phyloP scores from a whole-genome alignment of 2,888 invertebrate genomes.

The Pollenia labialis region DNA sequence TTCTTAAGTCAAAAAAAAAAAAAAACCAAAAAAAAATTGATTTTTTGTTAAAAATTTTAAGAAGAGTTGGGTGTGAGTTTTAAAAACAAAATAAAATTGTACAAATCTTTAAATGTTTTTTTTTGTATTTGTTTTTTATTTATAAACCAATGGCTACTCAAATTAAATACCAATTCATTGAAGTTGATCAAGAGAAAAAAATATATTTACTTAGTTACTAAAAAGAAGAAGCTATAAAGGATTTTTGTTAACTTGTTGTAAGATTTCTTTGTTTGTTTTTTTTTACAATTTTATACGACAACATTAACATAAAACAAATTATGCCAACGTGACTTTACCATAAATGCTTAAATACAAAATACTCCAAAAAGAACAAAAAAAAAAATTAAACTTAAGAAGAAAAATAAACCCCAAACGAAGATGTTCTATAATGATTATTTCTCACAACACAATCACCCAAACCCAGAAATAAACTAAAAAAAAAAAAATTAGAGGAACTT shows the following conservation, averaged over 20 bases:
- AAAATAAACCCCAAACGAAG: slow-evolving; percentile 48
- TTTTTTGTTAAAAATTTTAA: slow-evolving; percentile 42
- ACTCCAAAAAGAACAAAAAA: slow-evolving; percentile 33
- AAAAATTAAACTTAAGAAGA: slow-evolving; percentile 6
- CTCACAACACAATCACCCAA: slow-evolving; percentile 41
- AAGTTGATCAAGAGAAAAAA: slow-evolving; percentile 69
- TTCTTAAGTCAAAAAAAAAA: slow-evolving; percentile 14
- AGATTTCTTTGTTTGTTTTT: slow-evolving; percentile 54
- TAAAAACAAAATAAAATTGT: slow-evolving; percentile 50
- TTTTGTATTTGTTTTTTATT: not conserved
- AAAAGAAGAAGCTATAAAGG: slow-evolving; percentile 67
- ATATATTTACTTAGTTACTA: not conserved
- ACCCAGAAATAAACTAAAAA: not conserved
- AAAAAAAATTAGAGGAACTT: slow-evolving; percentile 32
- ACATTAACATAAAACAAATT: slow-evolving; percentile 85
- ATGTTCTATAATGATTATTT: slow-evolving; percentile 71
- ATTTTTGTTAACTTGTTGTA: slow-evolving; percentile 63
- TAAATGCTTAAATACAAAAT: slow-evolving; percentile 80
- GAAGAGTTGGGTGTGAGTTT: not conserved
- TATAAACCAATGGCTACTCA: slow-evolving; percentile 77
- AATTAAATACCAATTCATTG: slow-evolving; percentile 84
- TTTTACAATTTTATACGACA: slow-evolving; percentile 65
- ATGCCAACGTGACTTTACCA: slow-evolving; percentile 85
- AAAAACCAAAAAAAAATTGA: slow-evolving; percentile 51
- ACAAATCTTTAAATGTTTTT: slow-evolving; percentile 66